Evolutionary conservation across 2,113 vertebrate species (phyloP), one percentile per base, ranked within the genome.

Genomic region (Rhagologus leucostigma): DNA sequence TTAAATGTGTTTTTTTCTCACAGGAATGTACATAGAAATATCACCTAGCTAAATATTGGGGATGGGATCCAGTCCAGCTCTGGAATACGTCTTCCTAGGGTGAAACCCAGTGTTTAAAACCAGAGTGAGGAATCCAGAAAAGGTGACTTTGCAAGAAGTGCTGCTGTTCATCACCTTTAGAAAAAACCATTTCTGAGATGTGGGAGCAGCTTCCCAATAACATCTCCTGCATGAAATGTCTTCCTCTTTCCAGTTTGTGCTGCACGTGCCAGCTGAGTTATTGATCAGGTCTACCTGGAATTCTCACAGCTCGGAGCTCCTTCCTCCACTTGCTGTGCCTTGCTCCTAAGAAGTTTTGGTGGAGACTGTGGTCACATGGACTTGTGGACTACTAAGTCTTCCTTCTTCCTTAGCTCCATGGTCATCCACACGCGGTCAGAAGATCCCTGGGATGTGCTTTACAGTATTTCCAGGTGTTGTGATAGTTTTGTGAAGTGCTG

Each of bases 291-390:
- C 47, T 8, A 4, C 16, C 11, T 33, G 53, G 49, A 29, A 63
- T 57, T 42, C 47, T 49, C n/a, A 63, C 15, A 35, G n/a, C 59
- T 53, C 53, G 2, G 57, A 42, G 14, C 68, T 60, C 29, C 74
- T 23, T 41, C 52, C 19, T 77, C 20, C 7, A 1, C 27, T 69
- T 0, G 0, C 39, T 49, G 4, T 44, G 67, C 33, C 19, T 70
- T 19, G 20, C 26, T 56, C 33, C 50, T 27, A 0, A 13, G 75
- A 16, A 37, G 22, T 65, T 86, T 23, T 50, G 67, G 21, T 35
- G 6, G 6, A 42, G 60, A 1, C 30, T 67, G 10, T 67, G 50
- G 10, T 76, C 52, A 32, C 8, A 0, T 4, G 59, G 59, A 12
- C 27, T 37, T 46, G 16, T 68, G 32, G 29, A 1, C 15, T 44